Conservation (phyloP, 2,113 vertebrate species). For the Microtus montanus region DNA sequence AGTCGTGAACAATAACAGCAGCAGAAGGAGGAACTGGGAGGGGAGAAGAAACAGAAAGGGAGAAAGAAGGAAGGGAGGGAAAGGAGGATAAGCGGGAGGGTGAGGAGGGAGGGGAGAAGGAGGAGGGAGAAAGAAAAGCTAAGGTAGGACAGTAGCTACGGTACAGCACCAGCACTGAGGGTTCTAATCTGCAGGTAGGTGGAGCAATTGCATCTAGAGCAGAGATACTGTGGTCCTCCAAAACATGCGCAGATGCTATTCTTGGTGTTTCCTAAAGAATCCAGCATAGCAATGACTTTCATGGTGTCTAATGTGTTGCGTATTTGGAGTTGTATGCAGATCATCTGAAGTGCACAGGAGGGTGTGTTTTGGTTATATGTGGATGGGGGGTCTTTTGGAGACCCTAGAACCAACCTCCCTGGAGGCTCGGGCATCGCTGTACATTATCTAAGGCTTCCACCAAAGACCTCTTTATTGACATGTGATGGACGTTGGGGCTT, state of each 20-base stretch:
- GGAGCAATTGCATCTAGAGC: no score
- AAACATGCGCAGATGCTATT: no score
- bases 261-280: no score
- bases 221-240: background rate
- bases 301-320: rapidly evolving
- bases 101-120: background rate
- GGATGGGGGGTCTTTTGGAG: no score
- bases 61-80: rapidly evolving
- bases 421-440: no score
- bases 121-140: background rate
- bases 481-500: background rate
- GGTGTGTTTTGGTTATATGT: background rate
- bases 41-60: no score
- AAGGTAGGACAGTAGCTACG: background rate
- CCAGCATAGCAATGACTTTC: no score
- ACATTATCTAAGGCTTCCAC: background rate
- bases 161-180: background rate
- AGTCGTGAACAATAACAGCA: background rate
- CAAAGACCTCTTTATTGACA: background rate
- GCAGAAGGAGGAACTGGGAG: rapidly evolving
- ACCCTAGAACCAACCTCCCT: background rate
- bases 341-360: no score
- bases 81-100: background rate
- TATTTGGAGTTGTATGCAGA: background rate
- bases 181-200: background rate